These are phyloP conservation scores for Anorthoa munda DNA, from an alignment of 2,888 invertebrate genomes.

Conservation along the genomic window DNA sequence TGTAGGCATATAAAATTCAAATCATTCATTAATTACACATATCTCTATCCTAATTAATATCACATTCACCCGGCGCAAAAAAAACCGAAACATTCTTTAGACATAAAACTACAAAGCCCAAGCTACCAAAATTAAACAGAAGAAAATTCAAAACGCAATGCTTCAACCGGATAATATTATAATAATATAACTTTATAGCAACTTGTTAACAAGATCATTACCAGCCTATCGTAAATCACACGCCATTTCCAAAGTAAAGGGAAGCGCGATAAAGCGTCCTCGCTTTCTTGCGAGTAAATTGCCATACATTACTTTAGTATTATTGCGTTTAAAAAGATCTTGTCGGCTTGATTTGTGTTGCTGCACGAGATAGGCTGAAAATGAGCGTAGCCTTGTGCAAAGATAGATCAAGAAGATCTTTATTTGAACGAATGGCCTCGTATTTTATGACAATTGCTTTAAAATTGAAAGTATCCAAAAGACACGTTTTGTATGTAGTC, in stretches of 20 bases:
- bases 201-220: constrained; percentile 71
- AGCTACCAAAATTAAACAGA: constrained; percentile 34
- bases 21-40: too few species aligned
- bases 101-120: neutral
- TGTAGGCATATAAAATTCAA: too few species aligned
- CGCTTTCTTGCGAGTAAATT: constrained; percentile 63
- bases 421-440: neutral
- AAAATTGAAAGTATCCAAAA: neutral
- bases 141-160: constrained; percentile 40
- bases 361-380: constrained; percentile 48
- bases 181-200: constrained; percentile 61
- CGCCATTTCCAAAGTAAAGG: constrained; percentile 60
- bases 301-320: constrained; percentile 64
- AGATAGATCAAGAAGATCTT: constrained; percentile 39
- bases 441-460: neutral
- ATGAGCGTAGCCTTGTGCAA: constrained; percentile 26
- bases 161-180: constrained; percentile 36
- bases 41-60: too few species aligned
- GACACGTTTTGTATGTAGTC: neutral
- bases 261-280: constrained; percentile 61
- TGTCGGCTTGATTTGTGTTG: constrained; percentile 63
- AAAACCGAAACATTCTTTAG: too few species aligned
- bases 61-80: too few species aligned
- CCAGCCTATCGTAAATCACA: constrained; percentile 66
- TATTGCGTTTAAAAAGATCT: constrained; percentile 67